Evolutionary conservation across 2,797 vertebrate species (phyloP), one percentile per base, ranked within the genome.

Genomic region (Coccyzus lansbergi): DNA sequence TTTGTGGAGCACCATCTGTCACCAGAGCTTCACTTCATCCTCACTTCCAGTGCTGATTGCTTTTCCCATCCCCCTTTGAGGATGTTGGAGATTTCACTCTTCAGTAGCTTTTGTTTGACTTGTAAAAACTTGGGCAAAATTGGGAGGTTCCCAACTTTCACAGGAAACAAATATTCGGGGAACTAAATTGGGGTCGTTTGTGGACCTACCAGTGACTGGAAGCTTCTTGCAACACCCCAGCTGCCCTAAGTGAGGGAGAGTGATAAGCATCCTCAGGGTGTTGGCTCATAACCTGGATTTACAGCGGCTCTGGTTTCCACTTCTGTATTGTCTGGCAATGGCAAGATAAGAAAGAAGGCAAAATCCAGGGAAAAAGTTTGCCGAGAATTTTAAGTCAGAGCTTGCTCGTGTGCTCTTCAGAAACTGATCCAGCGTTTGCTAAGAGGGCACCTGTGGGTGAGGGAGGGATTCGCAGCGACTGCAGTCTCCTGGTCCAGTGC

Each of bases 1-100:
- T 98, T 97, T 60, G 95, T 85, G 85, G 93, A 96, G 76, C 94
- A 93, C 93, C 95, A 95, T 97, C 97, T 71, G 95, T 97, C 97
- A 96, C 88, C 44, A 14, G 15, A 94, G 90, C 94, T 76, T 88
- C 86, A 31, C 94, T 96, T 84, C 83, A 88, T 96, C 96, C 97
- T 95, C 78, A 49, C 93, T 96, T 93, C 82, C 34, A 87, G 69
- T 1, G 0, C 63, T 59, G 49, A 75, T 93, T 96, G 93, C 90
- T 74, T 86, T 88, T 68, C 77, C 88, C 56, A 42, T 88, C 59
- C 82, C 93, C 81, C 90, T 86, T 86, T 83, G 71, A 65, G 95
- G 79, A 88, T 33, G 40, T 6, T 62, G 86, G 68, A 31, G 81
- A 83, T 83, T 92, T 94, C 53, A 53, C 80, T 94, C 77, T 89